A percentile compares a stretch with the other conserved stretches of the same genome.
Conservation (phyloP, 2,113 vertebrate species). For the Jaculus jaculus region DNA sequence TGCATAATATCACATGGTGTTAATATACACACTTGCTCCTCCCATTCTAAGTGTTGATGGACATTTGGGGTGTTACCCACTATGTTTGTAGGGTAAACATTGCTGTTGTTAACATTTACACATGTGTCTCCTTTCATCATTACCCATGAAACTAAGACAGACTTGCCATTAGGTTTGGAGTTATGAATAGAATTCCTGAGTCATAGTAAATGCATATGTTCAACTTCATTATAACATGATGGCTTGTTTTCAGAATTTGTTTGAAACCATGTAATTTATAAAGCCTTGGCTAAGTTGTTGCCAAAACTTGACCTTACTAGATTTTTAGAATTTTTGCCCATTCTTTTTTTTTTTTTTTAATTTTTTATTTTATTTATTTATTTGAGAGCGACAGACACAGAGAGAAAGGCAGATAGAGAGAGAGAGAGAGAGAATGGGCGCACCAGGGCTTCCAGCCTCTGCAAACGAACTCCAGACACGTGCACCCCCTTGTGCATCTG, state of each 20-base stretch:
- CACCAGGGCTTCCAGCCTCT: too few species aligned
- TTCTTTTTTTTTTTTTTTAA: too few species aligned
- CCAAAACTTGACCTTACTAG: neutral
- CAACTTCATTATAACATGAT: neutral
- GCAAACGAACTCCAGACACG: too few species aligned
- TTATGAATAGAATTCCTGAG: neutral
- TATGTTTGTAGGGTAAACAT: neutral
- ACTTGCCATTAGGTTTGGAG: neutral
- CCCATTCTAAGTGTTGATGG: neutral
- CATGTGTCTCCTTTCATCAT: neutral
- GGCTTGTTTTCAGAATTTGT: neutral
- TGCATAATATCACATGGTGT: neutral
- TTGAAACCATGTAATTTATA: neutral
- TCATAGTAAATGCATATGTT: neutral
- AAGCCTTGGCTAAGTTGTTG: neutral
- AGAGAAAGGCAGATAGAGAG: too few species aligned
- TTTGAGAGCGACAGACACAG: too few species aligned
- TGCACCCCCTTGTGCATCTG: too few species aligned
- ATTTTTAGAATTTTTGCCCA: conserved; percentile 9
- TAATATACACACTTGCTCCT: neutral
- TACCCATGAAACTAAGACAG: neutral
- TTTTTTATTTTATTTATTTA: too few species aligned
- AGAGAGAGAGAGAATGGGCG: too few species aligned
- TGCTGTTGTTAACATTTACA: neutral
- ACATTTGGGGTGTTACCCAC: neutral